Conservation (phyloP, 2,888 invertebrate species). For the Spicauda simplicius region DNA sequence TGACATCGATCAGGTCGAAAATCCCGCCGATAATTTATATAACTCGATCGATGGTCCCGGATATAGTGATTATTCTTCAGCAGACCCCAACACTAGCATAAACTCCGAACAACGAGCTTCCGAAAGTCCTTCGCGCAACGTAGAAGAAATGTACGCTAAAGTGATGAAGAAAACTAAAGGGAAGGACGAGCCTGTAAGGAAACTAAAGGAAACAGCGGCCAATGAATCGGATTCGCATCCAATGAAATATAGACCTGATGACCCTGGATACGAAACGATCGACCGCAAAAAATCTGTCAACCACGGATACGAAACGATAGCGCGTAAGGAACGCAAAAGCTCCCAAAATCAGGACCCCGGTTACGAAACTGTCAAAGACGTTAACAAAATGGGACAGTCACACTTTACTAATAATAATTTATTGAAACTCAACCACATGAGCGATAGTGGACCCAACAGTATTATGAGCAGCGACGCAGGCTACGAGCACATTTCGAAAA, state of each 20-base stretch:
- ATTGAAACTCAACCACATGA: conserved; percentile 62
- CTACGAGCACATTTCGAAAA: conserved; percentile 87
- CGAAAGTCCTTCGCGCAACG: conserved; percentile 87
- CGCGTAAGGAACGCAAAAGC: conserved; percentile 66
- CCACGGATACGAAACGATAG: conserved; percentile 87
- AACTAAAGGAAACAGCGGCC: conserved; percentile 61
- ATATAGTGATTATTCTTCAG: conserved; percentile 65
- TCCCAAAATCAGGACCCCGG: conserved; percentile 86
- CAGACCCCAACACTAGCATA: conserved; percentile 62
- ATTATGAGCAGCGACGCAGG: conserved; percentile 88
- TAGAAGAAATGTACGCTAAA: conserved; percentile 97
- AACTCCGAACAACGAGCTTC: conserved; percentile 70
- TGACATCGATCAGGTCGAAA: conserved; percentile 68
- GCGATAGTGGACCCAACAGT: conserved; percentile 85
- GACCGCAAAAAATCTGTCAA: conserved; percentile 74
- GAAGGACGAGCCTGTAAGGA: conserved; percentile 62
- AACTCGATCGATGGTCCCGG: conserved; percentile 72
- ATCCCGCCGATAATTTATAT: conserved; percentile 66
- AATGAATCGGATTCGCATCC: conserved; percentile 51
- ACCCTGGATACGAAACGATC: conserved; percentile 81
- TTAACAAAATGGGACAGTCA: conserved; percentile 57
- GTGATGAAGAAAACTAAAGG: conserved; percentile 89
- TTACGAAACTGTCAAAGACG: conserved; percentile 85
- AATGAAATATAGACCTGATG: conserved; percentile 71
- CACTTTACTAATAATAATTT: conserved; percentile 65